phyloP scores from a whole-genome alignment of 2,113 vertebrate genomes.

The Boulengeromyrus knoepffleri region DNA sequence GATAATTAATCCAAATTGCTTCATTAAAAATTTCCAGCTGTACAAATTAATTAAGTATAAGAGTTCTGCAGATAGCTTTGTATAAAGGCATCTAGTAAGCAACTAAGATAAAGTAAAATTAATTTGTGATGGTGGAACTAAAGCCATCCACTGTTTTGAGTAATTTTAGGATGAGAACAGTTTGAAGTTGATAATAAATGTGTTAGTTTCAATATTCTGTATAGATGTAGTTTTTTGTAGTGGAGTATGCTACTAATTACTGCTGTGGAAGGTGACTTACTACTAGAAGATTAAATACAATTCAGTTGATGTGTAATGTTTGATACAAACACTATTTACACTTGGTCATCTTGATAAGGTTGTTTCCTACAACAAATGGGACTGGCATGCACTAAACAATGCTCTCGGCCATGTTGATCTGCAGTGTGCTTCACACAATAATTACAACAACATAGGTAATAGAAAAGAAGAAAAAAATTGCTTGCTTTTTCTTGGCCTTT shows the following conservation, averaged over 20 bases:
- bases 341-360: background rate
- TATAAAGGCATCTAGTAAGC: background rate
- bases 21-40: constrained; percentile 2
- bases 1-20: constrained; percentile 7
- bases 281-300: background rate
- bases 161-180: background rate
- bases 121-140: background rate
- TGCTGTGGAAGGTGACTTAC: background rate
- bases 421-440: background rate
- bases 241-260: background rate
- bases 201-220: background rate
- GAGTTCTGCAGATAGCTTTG: background rate
- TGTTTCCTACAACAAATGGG: background rate
- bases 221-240: background rate
- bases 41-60: background rate
- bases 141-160: background rate
- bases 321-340: background rate
- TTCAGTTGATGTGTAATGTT: background rate
- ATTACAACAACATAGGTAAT: background rate
- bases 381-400: background rate
- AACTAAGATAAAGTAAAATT: background rate
- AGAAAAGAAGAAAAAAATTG: background rate
- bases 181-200: background rate
- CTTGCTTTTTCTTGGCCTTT: background rate
- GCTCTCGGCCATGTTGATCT: background rate